Percentiles rank a stretch among this genome's conserved stretches.
Conservation (phyloP, 2,888 invertebrate species). For the Dryomyza anilis region DNA sequence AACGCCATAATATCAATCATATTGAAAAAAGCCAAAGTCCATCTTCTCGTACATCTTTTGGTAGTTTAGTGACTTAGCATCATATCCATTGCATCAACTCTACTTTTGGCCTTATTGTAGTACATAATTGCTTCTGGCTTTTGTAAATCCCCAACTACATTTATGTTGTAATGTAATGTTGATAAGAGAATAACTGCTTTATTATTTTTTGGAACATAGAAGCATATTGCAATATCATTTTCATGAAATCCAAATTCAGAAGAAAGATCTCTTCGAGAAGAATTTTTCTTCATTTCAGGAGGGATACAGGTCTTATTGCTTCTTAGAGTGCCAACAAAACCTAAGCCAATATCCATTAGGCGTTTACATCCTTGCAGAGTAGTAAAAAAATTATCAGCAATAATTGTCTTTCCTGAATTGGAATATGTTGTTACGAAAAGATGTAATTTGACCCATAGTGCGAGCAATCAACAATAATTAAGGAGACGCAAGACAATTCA, state of each 20-base stretch:
- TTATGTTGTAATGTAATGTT: background rate
- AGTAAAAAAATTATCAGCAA: background rate
- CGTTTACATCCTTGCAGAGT: background rate
- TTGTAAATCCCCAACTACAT: background rate
- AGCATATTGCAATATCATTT: background rate
- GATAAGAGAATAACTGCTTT: background rate
- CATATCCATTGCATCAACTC: constrained; percentile 3
- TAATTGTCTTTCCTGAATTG: background rate
- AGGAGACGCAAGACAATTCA: too few relatives aligned
- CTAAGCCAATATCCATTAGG: background rate
- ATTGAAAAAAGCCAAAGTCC: background rate
- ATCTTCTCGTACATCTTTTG: background rate
- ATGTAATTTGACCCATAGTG: too few relatives aligned
- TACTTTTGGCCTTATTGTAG: background rate
- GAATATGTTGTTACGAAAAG: too few relatives aligned
- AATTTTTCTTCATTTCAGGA: background rate
- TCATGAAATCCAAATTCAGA: background rate
- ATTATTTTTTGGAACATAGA: background rate
- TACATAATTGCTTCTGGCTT: background rate
- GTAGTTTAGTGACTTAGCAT: constrained; percentile 1
- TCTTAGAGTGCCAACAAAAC: background rate
- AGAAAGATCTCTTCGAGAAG: background rate
- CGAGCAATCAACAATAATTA: too few relatives aligned
- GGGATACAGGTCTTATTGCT: background rate
- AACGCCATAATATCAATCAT: too few relatives aligned